Base-by-base conservation (phyloP, 2,797 vertebrate genomes). In the Phaenicophaeus curvirostris region DNA sequence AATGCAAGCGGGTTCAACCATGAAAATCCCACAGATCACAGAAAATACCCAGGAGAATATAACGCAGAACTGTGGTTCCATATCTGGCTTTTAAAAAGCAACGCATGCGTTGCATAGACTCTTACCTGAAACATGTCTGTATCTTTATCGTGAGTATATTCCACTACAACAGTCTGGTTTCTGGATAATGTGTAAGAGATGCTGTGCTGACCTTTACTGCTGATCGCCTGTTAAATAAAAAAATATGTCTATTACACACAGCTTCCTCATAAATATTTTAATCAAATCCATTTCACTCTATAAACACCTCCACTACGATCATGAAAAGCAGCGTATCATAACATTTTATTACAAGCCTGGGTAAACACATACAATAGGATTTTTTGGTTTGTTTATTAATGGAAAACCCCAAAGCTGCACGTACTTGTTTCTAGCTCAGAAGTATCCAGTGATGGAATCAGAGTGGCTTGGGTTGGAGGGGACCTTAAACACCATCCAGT, bases 121-220 rank as follows among this genome's bases (percentile, higher is more conserved):
- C 96, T 98, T 98, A 99, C 99, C 99, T 99, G 99, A 97, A 99
- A 99, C 99, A 99, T 99, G 97, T 99, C 99, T 2, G 98, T 99
- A 78, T 99, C 99, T 97, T 99, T 99, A 67, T 99, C 99, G 46
- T 99, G 99, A 85, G 99, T 98, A 96, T 99, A 99, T 94, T 99
- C 99, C 95, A 99, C 99, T 91, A 99, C 98, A 74, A 99, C 99
- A 2, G 99, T 99, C 97, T 99, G 99, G 98, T 98, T 99, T 97
- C 99, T 98, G 93, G 99, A 99, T 65, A 99, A 97, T 0, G 99
- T 99, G 96, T 99, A 99, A 76, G 99, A 99, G 97, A 99, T 99
- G 78, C 99, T 99, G 98, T 99, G 99, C 90, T 99, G 99, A 92
- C 99, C 98, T 98, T 98, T 99, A 93, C 98, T 99, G 98, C 98